phyloP scores from a whole-genome alignment of 2,797 vertebrate genomes.

The Falco peregrinus region DNA sequence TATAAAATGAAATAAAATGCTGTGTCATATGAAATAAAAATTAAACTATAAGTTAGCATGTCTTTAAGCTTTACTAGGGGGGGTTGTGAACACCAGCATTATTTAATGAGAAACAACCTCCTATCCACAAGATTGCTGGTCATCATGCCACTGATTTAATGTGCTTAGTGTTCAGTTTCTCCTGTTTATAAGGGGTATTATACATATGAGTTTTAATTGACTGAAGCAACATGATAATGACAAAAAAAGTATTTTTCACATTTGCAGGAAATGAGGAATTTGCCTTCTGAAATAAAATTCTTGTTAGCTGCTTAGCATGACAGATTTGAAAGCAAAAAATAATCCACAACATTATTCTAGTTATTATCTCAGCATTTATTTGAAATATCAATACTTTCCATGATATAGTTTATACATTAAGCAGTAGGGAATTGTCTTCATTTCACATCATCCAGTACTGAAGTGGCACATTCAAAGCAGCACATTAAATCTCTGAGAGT shows the following conservation, averaged over 20 bases:
- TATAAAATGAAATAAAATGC: neutral
- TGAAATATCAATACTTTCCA: slow-evolving; percentile 78
- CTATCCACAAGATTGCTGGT: neutral
- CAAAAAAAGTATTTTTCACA: neutral
- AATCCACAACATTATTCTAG: slow-evolving; percentile 11
- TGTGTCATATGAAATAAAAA: neutral
- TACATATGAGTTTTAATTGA: neutral
- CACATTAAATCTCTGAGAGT: slow-evolving; percentile 69
- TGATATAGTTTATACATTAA: slow-evolving; percentile 76
- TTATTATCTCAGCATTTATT: slow-evolving; percentile 81
- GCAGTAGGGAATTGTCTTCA: slow-evolving; percentile 77
- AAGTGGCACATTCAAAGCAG: slow-evolving; percentile 78
- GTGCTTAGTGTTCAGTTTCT: neutral
- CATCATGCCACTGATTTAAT: neutral
- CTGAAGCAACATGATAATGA: neutral
- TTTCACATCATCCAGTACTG: slow-evolving; percentile 75
- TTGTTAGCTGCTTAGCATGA: neutral
- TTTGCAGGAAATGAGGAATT: neutral
- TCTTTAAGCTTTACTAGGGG: neutral
- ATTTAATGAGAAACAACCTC: neutral
- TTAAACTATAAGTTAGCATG: neutral
- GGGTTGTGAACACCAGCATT: neutral
- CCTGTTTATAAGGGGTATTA: neutral
- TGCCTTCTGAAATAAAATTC: neutral
- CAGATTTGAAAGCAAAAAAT: neutral